Evolutionary conservation across 2,797 vertebrate genomes (phyloP).

Genomic region (Micrastur ruficollis): DNA sequence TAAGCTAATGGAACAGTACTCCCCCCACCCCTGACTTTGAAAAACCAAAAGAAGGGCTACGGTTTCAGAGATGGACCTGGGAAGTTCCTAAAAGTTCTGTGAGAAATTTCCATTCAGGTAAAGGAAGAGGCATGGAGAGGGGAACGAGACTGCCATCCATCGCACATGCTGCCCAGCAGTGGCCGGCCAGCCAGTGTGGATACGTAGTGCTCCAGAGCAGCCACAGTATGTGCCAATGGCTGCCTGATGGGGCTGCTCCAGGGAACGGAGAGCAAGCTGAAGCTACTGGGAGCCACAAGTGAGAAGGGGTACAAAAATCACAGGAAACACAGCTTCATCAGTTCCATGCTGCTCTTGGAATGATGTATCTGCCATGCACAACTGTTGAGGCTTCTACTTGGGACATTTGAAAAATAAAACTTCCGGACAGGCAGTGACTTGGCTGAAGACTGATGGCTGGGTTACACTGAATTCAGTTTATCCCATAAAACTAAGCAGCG

Average conservation of each 20-base stretch:
- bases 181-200: too few relatives aligned
- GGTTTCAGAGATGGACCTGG: background rate
- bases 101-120: background rate
- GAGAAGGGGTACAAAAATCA: background rate
- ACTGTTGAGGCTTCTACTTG: background rate
- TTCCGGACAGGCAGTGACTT: background rate
- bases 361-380: background rate
- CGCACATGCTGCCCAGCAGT: accelerated
- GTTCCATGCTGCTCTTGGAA: background rate
- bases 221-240: accelerated
- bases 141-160: background rate
- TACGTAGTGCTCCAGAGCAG: background rate
- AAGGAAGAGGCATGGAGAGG: background rate
- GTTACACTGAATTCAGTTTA: background rate
- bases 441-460: background rate
- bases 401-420: background rate
- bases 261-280: background rate
- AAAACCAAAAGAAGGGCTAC: background rate
- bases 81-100: background rate
- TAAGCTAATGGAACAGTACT: background rate
- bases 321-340: background rate
- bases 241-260: background rate
- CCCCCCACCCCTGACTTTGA: background rate
- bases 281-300: background rate
- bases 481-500: background rate